Conservation (phyloP, 2,888 invertebrate genomes). For the Glaucopsyche alexis region DNA sequence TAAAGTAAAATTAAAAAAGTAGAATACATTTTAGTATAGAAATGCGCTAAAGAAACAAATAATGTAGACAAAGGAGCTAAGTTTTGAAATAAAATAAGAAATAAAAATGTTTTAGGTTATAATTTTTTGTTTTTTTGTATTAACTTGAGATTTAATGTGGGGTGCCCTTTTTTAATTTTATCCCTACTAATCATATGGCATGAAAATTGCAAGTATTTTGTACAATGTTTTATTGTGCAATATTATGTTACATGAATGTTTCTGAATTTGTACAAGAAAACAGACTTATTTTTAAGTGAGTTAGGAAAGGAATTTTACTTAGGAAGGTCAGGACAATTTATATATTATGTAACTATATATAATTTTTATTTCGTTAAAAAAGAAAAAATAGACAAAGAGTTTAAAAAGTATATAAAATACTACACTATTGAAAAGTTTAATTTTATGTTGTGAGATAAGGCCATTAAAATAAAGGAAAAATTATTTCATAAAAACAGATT, state of each 20-base stretch:
- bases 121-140: background rate
- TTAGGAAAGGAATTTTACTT: background rate
- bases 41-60: too few species aligned
- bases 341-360: too few species aligned
- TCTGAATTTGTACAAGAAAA: background rate
- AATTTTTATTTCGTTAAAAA: background rate
- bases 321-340: background rate
- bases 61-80: too few species aligned
- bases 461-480: background rate
- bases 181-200: background rate
- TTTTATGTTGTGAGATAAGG: background rate
- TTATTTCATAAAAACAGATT: background rate
- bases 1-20: too few species aligned
- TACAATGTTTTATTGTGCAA: slow-evolving; percentile 21
- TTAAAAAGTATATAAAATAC: too few species aligned
- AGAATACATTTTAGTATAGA: too few species aligned
- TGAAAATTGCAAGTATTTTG: slow-evolving; percentile 20
- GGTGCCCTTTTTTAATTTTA: background rate
- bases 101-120: too few species aligned
- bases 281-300: background rate
- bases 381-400: background rate
- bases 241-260: slow-evolving; percentile 15
- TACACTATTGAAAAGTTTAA: too few species aligned
- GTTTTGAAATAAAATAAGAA: too few species aligned
- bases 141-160: background rate